Percentiles rank a stretch among this genome's conserved stretches.
These are phyloP conservation scores for Neotoma lepida DNA, from an alignment of 2,113 vertebrate genomes.

Conservation along the genomic window DNA sequence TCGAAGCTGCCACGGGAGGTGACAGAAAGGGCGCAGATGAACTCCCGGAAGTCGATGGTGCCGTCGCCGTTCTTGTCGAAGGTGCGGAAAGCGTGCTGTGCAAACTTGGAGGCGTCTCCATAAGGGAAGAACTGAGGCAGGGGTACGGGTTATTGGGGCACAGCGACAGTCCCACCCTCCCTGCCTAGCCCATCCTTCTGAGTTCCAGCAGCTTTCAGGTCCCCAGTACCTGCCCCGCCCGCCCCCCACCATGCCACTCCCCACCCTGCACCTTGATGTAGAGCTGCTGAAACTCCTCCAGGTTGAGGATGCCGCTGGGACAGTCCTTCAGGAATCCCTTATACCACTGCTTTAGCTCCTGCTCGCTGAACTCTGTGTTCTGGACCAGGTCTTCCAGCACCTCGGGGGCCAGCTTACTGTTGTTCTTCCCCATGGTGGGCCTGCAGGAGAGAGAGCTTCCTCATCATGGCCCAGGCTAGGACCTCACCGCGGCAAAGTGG, in stretches of 20 bases:
- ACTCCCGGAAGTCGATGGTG: slow-evolving; percentile 99
- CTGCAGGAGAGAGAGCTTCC: slow-evolving; percentile 62
- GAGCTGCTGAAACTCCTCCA: slow-evolving; percentile 99
- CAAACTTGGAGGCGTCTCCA: slow-evolving; percentile 97
- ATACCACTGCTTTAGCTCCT: slow-evolving; percentile 99
- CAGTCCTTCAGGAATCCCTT: slow-evolving; percentile 99
- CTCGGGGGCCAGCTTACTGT: slow-evolving; percentile 97
- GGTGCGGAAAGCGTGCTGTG: slow-evolving; percentile 97
- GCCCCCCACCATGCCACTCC: rapidly evolving
- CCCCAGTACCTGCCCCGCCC: background rate
- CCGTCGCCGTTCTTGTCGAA: slow-evolving; percentile 98
- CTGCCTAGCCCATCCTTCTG: slow-evolving; percentile 70
- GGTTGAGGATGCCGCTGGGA: slow-evolving; percentile 96
- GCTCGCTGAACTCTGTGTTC: slow-evolving; percentile 97
- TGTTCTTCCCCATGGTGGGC: slow-evolving; percentile 95
- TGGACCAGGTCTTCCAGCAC: slow-evolving; percentile 97
- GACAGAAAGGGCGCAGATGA: slow-evolving; percentile 97
- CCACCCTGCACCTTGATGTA: slow-evolving; percentile 92
- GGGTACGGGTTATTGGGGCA: background rate
- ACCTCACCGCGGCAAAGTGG: background rate
- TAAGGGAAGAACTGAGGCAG: slow-evolving; percentile 95
- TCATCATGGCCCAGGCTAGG: background rate
- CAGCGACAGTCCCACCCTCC: rapidly evolving
- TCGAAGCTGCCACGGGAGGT: slow-evolving; percentile 98
- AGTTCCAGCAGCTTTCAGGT: background rate